Percentiles rank a stretch among this genome's conserved stretches.
phyloP scores from a whole-genome alignment of 2,113 vertebrate genomes.

The Poecile atricapillus region DNA sequence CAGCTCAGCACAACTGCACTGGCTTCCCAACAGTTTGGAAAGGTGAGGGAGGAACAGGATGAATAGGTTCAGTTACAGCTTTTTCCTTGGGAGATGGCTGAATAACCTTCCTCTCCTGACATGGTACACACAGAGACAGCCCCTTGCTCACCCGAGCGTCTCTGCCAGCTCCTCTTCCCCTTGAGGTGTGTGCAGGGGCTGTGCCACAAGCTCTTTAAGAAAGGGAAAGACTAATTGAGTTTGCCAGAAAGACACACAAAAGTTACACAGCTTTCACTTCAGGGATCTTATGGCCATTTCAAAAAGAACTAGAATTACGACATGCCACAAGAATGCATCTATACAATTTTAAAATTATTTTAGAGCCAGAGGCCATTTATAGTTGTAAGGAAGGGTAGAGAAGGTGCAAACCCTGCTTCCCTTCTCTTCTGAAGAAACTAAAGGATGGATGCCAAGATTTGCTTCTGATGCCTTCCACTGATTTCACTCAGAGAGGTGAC shows the following conservation, averaged over 20 bases:
- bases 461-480: neutral
- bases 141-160: neutral
- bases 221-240: neutral
- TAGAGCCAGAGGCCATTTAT: neutral
- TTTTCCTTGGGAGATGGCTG: neutral
- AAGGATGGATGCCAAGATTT: neutral
- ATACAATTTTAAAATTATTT: neutral
- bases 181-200: neutral
- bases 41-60: neutral
- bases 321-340: neutral
- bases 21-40: neutral
- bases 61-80: neutral
- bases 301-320: neutral
- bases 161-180: neutral
- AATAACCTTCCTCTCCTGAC: neutral
- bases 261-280: neutral
- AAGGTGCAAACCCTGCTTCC: neutral
- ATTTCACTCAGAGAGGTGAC: neutral
- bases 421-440: neutral
- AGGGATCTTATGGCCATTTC: neutral
- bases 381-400: neutral
- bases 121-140: neutral
- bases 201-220: neutral
- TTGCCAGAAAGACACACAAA: neutral
- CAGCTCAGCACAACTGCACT: fast-evolving